A percentile compares a stretch with the other conserved stretches of the same genome.
Conservation (phyloP, 2,888 invertebrate genomes). For the Nomada ruficornis region DNA sequence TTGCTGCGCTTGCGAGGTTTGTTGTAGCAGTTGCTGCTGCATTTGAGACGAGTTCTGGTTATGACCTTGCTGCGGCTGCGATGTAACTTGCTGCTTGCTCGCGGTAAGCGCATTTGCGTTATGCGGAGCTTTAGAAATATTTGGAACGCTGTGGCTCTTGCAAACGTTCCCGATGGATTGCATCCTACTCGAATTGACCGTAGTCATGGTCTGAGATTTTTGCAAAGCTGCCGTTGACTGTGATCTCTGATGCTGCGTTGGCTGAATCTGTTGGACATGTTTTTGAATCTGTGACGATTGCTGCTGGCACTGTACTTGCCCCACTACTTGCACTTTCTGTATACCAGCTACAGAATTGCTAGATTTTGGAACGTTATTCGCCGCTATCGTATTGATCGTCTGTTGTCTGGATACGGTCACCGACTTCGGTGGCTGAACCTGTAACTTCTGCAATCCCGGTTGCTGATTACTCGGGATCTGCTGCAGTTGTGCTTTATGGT, state of each 20-base stretch:
- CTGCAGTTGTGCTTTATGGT: constrained; percentile 72
- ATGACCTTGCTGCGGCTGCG: constrained; percentile 58
- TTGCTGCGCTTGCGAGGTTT: constrained; percentile 55
- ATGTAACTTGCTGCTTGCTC: constrained; percentile 64
- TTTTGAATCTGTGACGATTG: constrained; percentile 55
- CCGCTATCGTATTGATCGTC: constrained; percentile 10
- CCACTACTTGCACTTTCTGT: constrained; percentile 68
- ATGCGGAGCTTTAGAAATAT: constrained; percentile 74
- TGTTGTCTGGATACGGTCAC: constrained; percentile 70
- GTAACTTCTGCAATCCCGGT: constrained; percentile 62
- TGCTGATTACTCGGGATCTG: constrained; percentile 54
- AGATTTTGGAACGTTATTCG: constrained; percentile 76
- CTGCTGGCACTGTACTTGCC: constrained; percentile 60
- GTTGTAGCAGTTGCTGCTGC: constrained; percentile 68
- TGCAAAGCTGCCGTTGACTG: constrained; percentile 53
- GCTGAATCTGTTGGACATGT: constrained; percentile 56
- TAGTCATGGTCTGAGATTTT: constrained; percentile 61
- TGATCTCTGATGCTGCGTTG: constrained; percentile 55
- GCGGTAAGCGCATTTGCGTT: constrained; percentile 66
- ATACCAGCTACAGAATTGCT: constrained; percentile 64
- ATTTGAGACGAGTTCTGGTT: constrained; percentile 57
- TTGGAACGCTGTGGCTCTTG: constrained; percentile 78
- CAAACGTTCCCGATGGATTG: constrained; percentile 68
- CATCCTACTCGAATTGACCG: constrained; percentile 58
- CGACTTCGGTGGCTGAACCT: constrained; percentile 73